A percentile compares a stretch with the other conserved stretches of the same genome.
These are phyloP conservation scores for Podabrus alpinus DNA, from an alignment of 2,888 invertebrate species.

Conservation along the genomic window DNA sequence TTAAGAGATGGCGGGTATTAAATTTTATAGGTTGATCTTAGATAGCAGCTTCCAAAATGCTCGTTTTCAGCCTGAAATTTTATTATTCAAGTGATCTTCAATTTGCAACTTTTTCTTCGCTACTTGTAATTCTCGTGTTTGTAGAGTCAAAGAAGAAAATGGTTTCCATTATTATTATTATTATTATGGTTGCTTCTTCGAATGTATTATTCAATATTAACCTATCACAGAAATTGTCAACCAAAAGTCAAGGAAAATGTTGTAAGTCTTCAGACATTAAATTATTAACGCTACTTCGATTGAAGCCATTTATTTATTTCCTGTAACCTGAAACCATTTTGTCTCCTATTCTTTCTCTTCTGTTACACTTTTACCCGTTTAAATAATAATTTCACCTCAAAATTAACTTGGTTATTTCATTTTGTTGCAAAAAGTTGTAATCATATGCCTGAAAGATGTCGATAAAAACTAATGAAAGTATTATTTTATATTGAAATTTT, in stretches of 20 bases:
- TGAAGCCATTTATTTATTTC: not conserved
- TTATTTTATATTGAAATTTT: slow-evolving; percentile 12
- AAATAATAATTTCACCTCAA: not conserved
- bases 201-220: not conserved
- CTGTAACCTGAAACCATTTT: not conserved
- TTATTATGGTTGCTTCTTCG: not conserved
- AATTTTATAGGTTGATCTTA: not conserved
- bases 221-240: not conserved
- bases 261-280: not conserved
- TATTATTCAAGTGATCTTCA: no score
- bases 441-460: not conserved
- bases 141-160: not conserved
- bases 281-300: not conserved
- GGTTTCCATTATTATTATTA: not conserved
- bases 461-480: not conserved
- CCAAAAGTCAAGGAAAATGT: not conserved
- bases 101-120: not conserved
- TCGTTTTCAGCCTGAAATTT: not conserved
- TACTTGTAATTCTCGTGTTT: not conserved
- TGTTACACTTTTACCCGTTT: not conserved
- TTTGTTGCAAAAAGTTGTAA: not conserved
- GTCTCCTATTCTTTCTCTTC: not conserved
- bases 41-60: not conserved
- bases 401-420: not conserved
- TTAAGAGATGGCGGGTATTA: not conserved